Base-by-base conservation (phyloP, 2,888 invertebrate genomes). In the Pemphredon lugubris region DNA sequence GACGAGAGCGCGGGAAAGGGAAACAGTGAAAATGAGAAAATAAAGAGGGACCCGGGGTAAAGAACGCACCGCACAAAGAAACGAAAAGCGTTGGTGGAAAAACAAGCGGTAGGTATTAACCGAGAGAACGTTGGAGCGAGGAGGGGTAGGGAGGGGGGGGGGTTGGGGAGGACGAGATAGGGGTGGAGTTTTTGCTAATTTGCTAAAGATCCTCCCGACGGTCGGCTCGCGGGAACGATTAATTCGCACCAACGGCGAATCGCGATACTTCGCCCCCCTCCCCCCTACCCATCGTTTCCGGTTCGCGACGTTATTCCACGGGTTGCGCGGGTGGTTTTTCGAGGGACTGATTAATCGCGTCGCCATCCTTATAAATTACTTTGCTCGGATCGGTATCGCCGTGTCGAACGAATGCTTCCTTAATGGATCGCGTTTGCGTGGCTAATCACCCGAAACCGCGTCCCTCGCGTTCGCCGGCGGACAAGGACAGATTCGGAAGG, bases 391-490 rank as follows among this genome's bases (percentile, higher is more conserved):
- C 50, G 64, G 54, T 59, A 45, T 34, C 14, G 55, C 26, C 13
- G 45, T 42, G 51, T 40, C 37, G 65, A 58, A 73, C 60, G 70
- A 75, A 66, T 60, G 71, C 67, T 47, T 65, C 26, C 63, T n/a
- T 70, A 75, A 75, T 75, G 53, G 75, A 77, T 77, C 69, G 75
- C 50, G 59, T 50, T 53, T 55, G 61, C 51, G 44, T 20, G 74
- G 67, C 70, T 79, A 80, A 70, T 80, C 69, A 75, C 57, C n/a
- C 51, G 75, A 61, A 47, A 63, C 58, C 51, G 54, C 53, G 64
- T 42, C 50, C 30, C 51, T 26, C 47, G 42, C 50, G 26, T 26
- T 26, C 16, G 44, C 58, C 21, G 61, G 72, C 26, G 63, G 39
- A 64, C 48, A 66, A 63, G 60, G 26, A 26, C 26, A 26, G 26